Conservation (phyloP, 2,113 vertebrate species). For the Lanius ludovicianus region DNA sequence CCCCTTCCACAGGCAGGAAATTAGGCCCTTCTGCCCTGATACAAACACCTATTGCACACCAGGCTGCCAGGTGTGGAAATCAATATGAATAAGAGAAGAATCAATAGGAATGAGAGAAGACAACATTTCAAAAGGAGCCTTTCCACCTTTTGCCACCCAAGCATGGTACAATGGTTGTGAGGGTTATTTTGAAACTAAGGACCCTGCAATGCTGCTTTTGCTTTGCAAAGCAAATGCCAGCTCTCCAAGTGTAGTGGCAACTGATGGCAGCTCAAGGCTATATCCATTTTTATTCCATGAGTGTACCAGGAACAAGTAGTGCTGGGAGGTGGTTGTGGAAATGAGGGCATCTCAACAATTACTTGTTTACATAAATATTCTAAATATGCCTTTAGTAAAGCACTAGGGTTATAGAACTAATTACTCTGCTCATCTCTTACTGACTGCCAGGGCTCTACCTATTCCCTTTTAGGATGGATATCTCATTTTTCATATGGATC, state of each 20-base stretch:
- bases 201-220: background rate
- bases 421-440: background rate
- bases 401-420: background rate
- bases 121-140: background rate
- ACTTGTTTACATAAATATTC: background rate
- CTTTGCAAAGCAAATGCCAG: constrained; percentile 42
- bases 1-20: background rate
- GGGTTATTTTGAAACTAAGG: background rate
- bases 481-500: background rate
- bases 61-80: background rate
- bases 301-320: background rate
- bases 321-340: background rate
- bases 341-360: background rate
- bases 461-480: background rate
- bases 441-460: background rate
- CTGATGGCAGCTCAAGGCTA: constrained; percentile 44
- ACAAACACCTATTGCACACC: background rate
- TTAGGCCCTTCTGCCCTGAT: background rate
- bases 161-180: background rate
- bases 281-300: constrained; percentile 18
- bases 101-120: background rate
- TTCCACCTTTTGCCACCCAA: background rate
- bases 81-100: background rate
- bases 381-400: background rate
- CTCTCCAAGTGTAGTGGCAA: background rate